Evolutionary conservation across 2,113 vertebrate genomes (phyloP).

Genomic region (Chelonoidis abingdonii): DNA sequence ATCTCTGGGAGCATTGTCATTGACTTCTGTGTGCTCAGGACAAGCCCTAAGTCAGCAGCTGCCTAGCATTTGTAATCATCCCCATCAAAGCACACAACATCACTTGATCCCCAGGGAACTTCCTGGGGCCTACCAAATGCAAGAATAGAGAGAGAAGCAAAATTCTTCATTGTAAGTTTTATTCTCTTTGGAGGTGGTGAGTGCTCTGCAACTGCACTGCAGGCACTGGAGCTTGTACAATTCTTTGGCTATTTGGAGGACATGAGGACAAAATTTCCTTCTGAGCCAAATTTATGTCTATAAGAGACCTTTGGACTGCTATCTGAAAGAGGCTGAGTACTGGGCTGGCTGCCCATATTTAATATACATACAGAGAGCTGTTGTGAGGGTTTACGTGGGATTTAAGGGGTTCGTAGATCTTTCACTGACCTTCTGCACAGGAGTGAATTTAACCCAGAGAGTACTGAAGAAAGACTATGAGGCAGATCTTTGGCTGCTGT

Average conservation of each 20-base stretch:
- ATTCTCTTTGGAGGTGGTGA: not conserved
- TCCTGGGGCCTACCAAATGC: not conserved
- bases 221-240: not conserved
- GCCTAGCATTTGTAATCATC: not conserved
- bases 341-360: not conserved
- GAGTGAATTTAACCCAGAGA: not conserved
- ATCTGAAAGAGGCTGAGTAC: not conserved
- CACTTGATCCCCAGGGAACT: not conserved
- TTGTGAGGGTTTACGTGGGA: not conserved
- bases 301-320: not conserved
- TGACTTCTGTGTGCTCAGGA: not conserved
- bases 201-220: not conserved
- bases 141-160: not conserved
- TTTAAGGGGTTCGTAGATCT: not conserved
- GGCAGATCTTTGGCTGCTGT: not conserved
- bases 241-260: not conserved
- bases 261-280: not conserved
- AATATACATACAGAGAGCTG: not conserved
- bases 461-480: not conserved
- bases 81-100: not conserved
- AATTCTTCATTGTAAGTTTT: not conserved
- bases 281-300: not conserved
- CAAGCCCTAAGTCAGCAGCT: not conserved
- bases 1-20: not conserved
- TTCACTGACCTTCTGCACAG: not conserved